These are phyloP conservation scores for Tympanoctomys barrerae DNA, from an alignment of 2,797 vertebrate species.

Conservation along the genomic window DNA sequence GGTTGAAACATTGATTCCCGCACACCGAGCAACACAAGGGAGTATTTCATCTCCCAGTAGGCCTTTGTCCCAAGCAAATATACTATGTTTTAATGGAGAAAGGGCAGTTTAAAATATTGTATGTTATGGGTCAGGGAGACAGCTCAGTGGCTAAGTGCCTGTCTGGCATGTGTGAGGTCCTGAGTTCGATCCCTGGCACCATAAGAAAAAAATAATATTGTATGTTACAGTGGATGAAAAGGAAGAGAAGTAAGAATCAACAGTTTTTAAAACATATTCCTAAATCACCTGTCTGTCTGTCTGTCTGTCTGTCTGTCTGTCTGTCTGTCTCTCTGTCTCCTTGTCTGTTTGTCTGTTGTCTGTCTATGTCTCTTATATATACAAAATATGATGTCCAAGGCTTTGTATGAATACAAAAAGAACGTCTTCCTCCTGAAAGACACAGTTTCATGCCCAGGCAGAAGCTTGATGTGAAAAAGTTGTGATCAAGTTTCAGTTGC, in stretches of 20 bases:
- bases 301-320: background rate
- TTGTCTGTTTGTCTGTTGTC: too few relatives aligned
- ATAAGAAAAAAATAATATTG: background rate
- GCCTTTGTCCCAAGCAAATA: background rate
- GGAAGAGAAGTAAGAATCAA: background rate
- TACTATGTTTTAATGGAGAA: background rate
- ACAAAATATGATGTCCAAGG: background rate
- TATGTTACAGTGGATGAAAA: background rate
- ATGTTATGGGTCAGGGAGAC: background rate
- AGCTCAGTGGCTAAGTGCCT: too few relatives aligned
- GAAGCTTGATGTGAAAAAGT: background rate
- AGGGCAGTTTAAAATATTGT: background rate
- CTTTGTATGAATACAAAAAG: background rate
- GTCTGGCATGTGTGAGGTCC: too few relatives aligned
- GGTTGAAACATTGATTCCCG: background rate
- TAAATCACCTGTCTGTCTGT: background rate
- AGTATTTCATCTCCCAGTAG: background rate
- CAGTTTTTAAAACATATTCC: conserved; percentile 19
- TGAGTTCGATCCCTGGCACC: too few relatives aligned
- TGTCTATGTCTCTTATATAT: background rate
- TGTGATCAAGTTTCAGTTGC: background rate
- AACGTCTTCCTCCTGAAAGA: background rate
- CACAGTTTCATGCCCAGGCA: background rate
- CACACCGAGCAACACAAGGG: background rate
- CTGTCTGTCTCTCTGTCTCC: background rate